These are phyloP conservation scores for Trichonephila clavipes DNA, from an alignment of 1,140 invertebrate species.

Conservation along the genomic window DNA sequence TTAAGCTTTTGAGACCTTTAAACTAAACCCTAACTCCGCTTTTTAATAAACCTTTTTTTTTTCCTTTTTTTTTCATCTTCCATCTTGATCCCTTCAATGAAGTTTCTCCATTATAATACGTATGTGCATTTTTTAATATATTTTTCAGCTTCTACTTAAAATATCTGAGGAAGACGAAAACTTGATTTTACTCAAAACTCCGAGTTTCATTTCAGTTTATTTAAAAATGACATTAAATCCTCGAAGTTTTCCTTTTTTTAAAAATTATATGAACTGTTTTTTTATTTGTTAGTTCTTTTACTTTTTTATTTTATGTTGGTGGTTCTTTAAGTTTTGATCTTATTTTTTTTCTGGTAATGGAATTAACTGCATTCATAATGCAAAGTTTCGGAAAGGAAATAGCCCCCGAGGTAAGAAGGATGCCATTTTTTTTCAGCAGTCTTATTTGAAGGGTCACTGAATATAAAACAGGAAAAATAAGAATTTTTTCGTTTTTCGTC, in stretches of 20 bases:
- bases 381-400: neutral
- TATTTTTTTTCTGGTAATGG: constrained; percentile 4
- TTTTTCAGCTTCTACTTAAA: neutral
- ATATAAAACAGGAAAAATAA: neutral
- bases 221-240: neutral
- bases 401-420: neutral
- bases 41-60: neutral
- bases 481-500: neutral
- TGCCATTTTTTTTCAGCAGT: neutral
- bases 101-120: neutral
- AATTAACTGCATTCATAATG: neutral
- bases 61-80: neutral
- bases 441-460: neutral
- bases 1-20: neutral
- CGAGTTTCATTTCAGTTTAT: constrained; percentile 4
- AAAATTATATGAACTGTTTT: neutral
- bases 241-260: neutral
- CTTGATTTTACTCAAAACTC: neutral
- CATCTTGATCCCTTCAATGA: neutral
- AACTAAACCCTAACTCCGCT: neutral
- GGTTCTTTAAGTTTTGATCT: neutral
- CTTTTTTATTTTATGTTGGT: neutral
- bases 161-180: neutral
- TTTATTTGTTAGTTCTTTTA: neutral
- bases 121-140: neutral